These are phyloP conservation scores for Brachionus sp. DNA, from an alignment of 1,140 invertebrate species.

Conservation along the genomic window DNA sequence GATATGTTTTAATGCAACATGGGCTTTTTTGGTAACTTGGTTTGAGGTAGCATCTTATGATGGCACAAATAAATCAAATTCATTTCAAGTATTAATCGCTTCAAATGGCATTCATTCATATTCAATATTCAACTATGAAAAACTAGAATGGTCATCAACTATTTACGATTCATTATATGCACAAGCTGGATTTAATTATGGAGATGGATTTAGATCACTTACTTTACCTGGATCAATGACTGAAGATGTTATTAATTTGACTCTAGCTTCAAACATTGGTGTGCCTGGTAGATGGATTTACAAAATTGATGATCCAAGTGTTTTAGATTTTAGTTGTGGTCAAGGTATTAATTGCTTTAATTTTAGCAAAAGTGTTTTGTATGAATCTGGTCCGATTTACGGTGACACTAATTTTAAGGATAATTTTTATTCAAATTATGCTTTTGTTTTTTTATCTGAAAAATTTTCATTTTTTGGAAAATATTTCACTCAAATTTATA, in stretches of 20 bases:
- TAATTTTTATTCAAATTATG: background rate
- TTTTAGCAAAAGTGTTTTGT: background rate
- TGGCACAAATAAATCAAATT: background rate
- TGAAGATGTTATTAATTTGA: background rate
- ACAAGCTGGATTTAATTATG: constrained; percentile 7
- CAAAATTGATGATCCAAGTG: background rate
- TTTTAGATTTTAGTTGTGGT: background rate
- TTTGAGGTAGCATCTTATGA: background rate
- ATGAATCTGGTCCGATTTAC: background rate
- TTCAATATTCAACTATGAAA: background rate
- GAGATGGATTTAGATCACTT: background rate
- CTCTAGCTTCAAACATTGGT: background rate
- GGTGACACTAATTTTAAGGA: background rate
- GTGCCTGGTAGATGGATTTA: background rate
- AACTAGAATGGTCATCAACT: background rate
- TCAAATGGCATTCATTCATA: background rate
- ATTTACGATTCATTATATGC: background rate
- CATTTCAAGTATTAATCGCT: background rate
- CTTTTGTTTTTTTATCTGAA: background rate
- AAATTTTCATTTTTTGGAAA: background rate
- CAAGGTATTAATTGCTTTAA: background rate
- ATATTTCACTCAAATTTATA: background rate
- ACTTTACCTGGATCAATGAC: background rate
- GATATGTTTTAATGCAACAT: background rate
- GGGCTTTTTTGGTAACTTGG: background rate